Base-by-base conservation (phyloP, 2,888 invertebrate genomes). In the Pantelozetes paolii region DNA sequence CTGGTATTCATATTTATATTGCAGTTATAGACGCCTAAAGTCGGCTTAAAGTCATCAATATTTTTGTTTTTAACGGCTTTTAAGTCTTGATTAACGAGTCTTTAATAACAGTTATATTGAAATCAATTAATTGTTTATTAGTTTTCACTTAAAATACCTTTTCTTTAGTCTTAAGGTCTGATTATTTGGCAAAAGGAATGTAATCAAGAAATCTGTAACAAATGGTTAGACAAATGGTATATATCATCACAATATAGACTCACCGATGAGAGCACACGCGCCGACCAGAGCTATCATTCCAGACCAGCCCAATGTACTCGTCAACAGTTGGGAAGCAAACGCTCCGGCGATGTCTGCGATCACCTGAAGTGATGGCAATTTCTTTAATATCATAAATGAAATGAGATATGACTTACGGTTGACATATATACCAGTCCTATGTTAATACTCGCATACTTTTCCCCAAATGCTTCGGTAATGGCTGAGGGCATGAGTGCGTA, bases 401-500 rank as follows among this genome's bases (percentile, higher is more conserved):
- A 15, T 30, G 18, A 11, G 9, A 18, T 42, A 26, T 20, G 28
- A 28, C 74, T 71, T 71, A 72, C 75, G 54, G 75, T 75, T 30
- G 72, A 72, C 67, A 72, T 69, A 54, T 75, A 75, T 28, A 75
- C 75, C 20, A 72, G 67, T 23, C 75, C 75, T 23, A 75, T 75
- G 48, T 75, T 75, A 20, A 72, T 70, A 26, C 57, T 54, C 11
- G 75, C 75, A 69, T 67, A 72, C 45, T 70, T 67, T 30, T 75
- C 75, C 18, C 75, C 75, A 36, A 75, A 75, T 28, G 50, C 54
- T 57, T 75, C 75, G 5, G 62, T 64, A 18, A 71, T 54, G 3
- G 75, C 75, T 8, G 72, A 72, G 15, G 75, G 75, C 72, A 75
- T 75, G 2, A 75, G 23, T 26, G 75, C 75, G 69, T 75, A 75